These are phyloP conservation scores for Panzeria rudis DNA, from an alignment of 2,888 invertebrate species.

Conservation along the genomic window DNA sequence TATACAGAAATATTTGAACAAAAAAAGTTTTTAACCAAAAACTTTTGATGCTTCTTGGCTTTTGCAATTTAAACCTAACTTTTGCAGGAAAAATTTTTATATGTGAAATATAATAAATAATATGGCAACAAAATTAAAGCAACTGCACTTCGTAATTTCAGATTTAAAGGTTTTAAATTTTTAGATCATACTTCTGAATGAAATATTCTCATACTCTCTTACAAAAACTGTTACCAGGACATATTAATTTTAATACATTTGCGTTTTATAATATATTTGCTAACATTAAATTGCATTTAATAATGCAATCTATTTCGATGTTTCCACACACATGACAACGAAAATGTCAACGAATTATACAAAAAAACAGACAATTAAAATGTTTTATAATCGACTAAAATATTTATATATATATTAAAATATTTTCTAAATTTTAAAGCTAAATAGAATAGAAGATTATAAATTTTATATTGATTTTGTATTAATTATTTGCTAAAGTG, in stretches of 20 bases:
- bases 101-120: no score
- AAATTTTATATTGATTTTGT: conserved; percentile 15
- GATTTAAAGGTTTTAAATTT: no score
- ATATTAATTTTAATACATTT: background rate
- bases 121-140: no score
- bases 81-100: no score
- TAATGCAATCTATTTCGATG: conserved; percentile 30
- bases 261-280: background rate
- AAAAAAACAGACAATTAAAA: background rate
- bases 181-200: no score
- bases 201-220: no score
- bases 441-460: conserved; percentile 31
- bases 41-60: no score
- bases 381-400: conserved; percentile 52
- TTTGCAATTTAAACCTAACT: no score
- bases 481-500: background rate
- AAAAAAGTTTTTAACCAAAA: no score
- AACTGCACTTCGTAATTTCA: no score
- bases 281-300: conserved; percentile 57
- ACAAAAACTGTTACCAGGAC: background rate
- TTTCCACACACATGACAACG: conserved; percentile 9
- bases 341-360: conserved; percentile 6
- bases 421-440: conserved; percentile 47
- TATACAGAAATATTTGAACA: no score
- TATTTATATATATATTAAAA: conserved; percentile 60